Base-by-base conservation (phyloP, 2,888 invertebrate species). In the Ochlodes sylvanus region DNA sequence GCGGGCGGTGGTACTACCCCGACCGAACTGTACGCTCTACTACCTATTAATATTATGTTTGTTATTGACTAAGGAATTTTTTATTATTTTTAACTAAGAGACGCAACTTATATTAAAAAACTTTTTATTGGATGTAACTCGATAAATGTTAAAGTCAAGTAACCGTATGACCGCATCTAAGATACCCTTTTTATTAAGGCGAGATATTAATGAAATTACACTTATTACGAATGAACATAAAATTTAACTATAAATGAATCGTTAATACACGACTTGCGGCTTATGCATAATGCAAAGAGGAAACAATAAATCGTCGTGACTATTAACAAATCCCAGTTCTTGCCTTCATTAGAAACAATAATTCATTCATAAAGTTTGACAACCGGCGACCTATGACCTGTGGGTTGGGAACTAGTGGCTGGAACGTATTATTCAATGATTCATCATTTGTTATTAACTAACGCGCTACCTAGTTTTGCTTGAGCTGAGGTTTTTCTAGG, bases 311-410 rank as follows among this genome's bases (percentile, higher is more conserved):
- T 77, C 74, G 71, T 73, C 74, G 75, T 38, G 38, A 69, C 74
- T 73, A 75, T 78, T 76, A 77, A 66, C 70, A 63, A 71, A 74
- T 70, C 70, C 68, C 69, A 70, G 65, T 57, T 69, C 71, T 64
- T 61, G 67, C 61, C 54, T 67, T 67, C 67, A 67, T 65, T 69
- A 64, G 9, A 62, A 62, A 47, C 62, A 73, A 75, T 75, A 79
- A 73, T 74, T 74, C 70, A 75, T 79, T 80, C 67, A 75, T 82
- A 82, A 83, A 82, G 76, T 75, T 72, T 70, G 66, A 67, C 66
- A 67, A 67, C 61, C 42, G 17, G 19, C 70, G 76, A 80, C 80
- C 83, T 82, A 65, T 80, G 79, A 79, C 80, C 80, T 71, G 70
- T 58, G 75, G 77, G 78, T 77, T 75, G 76, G 69, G 70, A 60